Evolutionary conservation across 2,113 vertebrate genomes (phyloP).

Genomic region (Pteropus alecto): DNA sequence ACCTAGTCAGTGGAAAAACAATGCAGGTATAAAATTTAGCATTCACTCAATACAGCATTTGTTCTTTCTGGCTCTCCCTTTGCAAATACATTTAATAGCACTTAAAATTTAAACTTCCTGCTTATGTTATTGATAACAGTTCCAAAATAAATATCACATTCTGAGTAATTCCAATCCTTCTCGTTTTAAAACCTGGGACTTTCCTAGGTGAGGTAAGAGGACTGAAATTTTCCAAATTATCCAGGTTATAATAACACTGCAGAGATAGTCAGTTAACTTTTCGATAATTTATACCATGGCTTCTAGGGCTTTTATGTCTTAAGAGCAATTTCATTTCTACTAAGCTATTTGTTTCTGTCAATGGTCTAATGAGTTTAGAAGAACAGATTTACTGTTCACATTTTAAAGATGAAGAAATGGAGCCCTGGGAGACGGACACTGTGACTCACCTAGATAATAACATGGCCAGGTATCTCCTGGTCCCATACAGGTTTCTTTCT

Average conservation of each 20-base stretch:
- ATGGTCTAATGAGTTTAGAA: neutral
- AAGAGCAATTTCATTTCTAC: neutral
- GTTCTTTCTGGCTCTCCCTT: conserved; percentile 41
- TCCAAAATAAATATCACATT: conserved; percentile 48
- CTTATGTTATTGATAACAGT: conserved; percentile 28
- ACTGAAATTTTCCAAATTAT: neutral
- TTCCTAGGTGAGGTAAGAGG: conserved; percentile 23
- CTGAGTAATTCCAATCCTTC: neutral
- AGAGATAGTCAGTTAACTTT: neutral
- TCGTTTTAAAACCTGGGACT: neutral
- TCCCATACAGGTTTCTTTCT: neutral
- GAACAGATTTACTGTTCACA: neutral
- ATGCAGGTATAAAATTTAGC: conserved; percentile 6
- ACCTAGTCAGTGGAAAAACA: neutral
- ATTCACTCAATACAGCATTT: neutral
- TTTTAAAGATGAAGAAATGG: neutral
- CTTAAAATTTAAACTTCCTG: neutral
- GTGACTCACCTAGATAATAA: neutral
- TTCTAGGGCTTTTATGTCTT: neutral
- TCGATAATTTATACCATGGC: neutral
- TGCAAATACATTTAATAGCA: conserved; percentile 37
- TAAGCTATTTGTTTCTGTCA: neutral
- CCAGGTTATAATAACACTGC: neutral
- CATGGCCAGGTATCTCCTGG: neutral
- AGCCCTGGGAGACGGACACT: neutral